Conservation (phyloP, 2,113 vertebrate genomes). For the Apus apus region DNA sequence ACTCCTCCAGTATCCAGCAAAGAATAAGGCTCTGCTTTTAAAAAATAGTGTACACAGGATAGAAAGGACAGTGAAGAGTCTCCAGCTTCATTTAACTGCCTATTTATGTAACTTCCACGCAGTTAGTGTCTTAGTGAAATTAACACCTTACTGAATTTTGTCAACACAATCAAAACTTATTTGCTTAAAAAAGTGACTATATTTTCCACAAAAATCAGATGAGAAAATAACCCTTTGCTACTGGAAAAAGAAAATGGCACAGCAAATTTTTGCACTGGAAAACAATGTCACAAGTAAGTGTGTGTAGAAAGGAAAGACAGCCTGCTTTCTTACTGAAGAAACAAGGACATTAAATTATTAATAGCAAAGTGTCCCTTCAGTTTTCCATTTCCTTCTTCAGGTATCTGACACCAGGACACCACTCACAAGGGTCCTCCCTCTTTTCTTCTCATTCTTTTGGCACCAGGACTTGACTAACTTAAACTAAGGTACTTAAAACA, state of each 20-base stretch:
- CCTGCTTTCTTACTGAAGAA: background rate
- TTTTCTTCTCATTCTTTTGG: background rate
- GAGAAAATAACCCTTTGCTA: background rate
- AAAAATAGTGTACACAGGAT: accelerated
- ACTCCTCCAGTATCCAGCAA: background rate
- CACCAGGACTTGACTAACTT: background rate
- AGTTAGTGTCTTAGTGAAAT: background rate
- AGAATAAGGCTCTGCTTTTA: background rate
- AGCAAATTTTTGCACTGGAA: background rate
- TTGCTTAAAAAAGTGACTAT: background rate
- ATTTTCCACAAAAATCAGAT: background rate
- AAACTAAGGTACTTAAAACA: background rate
- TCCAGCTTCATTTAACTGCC: background rate
- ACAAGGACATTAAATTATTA: background rate
- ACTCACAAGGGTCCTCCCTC: background rate
- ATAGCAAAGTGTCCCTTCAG: background rate
- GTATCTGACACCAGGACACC: background rate
- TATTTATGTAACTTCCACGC: background rate
- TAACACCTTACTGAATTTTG: background rate
- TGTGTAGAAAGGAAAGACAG: background rate
- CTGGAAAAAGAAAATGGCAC: background rate
- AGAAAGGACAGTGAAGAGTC: background rate
- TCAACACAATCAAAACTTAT: background rate
- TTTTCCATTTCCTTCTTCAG: background rate
- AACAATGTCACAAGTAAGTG: background rate